Percentiles rank a stretch among this genome's conserved stretches.
Conservation (phyloP, 2,113 vertebrate genomes). For the Apeltes quadracus region DNA sequence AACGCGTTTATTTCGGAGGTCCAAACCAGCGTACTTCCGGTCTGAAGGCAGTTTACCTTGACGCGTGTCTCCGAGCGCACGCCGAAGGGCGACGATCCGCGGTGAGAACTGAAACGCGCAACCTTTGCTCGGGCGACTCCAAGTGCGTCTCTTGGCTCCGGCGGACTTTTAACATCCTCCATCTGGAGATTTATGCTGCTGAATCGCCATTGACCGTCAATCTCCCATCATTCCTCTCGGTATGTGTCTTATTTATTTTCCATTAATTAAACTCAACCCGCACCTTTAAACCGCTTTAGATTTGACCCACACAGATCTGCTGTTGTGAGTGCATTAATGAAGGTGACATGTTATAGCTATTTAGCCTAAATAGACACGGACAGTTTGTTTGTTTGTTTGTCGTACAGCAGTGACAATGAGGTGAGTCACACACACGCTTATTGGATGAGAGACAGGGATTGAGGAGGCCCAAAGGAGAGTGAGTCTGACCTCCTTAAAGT, state of each 20-base stretch:
- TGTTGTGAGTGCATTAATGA: background rate
- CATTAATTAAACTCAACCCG: too few species aligned
- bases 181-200: background rate
- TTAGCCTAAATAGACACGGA: background rate
- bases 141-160: background rate
- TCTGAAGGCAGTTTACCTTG: background rate
- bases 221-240: background rate
- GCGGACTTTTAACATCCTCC: background rate
- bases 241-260: background rate
- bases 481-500: conserved; percentile 23
- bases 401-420: conserved; percentile 22
- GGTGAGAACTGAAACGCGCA: background rate
- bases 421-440: conserved; percentile 41
- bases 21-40: conserved; percentile 17
- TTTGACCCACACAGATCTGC: background rate
- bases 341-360: too few species aligned
- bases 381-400: background rate
- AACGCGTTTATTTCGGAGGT: conserved; percentile 31
- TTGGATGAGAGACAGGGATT: conserved; percentile 39
- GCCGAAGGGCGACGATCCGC: background rate
- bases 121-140: background rate
- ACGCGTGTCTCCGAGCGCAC: background rate
- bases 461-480: conserved; percentile 16
- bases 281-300: background rate
- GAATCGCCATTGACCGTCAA: background rate